Evolutionary conservation across 53 echinoderm and acorn worm species (phyloP).

Genomic region (Temnopleurus reevesii): DNA sequence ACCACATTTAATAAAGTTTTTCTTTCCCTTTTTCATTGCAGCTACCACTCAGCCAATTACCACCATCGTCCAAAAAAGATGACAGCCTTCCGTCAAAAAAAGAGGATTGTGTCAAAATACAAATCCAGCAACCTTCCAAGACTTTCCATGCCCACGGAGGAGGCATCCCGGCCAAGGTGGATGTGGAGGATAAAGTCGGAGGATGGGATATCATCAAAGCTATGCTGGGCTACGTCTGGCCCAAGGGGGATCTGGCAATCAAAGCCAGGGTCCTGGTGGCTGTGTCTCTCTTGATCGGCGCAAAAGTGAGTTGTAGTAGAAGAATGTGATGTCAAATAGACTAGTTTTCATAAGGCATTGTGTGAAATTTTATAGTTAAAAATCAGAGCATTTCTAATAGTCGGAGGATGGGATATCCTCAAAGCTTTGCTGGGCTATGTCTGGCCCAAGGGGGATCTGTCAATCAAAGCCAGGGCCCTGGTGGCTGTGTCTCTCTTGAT

Average conservation of each 20-base stretch:
- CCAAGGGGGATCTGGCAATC: constrained; percentile 84
- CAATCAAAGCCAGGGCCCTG: constrained; percentile 78
- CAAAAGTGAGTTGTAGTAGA: constrained; percentile 84
- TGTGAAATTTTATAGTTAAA: too few relatives aligned
- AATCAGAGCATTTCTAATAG: too few relatives aligned
- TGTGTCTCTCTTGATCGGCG: constrained; percentile 77
- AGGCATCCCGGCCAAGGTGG: constrained; percentile 70
- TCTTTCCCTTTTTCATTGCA: too few relatives aligned
- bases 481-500: constrained; percentile 70
- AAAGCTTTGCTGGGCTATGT: constrained; percentile 82
- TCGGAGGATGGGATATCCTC: constrained; percentile 78
- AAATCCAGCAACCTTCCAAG: background rate
- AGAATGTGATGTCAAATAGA: too few relatives aligned
- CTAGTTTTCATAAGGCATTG: too few relatives aligned
- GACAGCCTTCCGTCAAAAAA: too few relatives aligned
- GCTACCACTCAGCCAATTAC: background rate
- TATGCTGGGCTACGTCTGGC: constrained; percentile 94
- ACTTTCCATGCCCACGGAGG: constrained; percentile 8
- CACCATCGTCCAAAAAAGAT: too few relatives aligned
- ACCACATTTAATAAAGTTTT: too few relatives aligned
- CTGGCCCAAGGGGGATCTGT: constrained; percentile 84
- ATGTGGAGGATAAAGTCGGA: constrained; percentile 62
- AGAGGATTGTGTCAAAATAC: too few relatives aligned
- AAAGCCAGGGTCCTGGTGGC: constrained; percentile 85
- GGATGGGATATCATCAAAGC: constrained; percentile 93